phyloP scores from a whole-genome alignment of 1,140 invertebrate genomes.

The Macrocentrus cingulum region DNA sequence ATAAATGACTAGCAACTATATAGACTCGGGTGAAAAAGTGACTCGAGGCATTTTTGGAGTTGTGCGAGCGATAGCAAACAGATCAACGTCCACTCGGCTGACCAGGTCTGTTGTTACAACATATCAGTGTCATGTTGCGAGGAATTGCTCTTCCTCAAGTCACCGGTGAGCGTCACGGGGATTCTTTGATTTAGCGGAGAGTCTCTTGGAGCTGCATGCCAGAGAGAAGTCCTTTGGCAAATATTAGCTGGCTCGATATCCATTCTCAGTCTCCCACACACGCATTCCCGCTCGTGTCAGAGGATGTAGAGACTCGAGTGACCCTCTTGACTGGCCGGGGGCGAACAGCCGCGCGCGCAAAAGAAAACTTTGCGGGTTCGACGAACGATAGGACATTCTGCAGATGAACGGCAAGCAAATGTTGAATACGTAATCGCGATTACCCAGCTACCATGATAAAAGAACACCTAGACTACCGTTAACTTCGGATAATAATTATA shows the following conservation, averaged over 20 bases:
- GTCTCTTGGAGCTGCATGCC: background rate
- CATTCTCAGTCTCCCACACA: background rate
- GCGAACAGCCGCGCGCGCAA: background rate
- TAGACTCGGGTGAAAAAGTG: too few species aligned
- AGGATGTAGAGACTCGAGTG: slow-evolving; percentile 10
- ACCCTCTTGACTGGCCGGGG: slow-evolving; percentile 10
- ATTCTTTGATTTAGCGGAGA: background rate
- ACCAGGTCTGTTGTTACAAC: background rate
- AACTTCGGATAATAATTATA: slow-evolving; percentile 52
- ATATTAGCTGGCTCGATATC: slow-evolving; percentile 17
- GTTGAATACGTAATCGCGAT: slow-evolving; percentile 8
- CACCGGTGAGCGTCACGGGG: background rate
- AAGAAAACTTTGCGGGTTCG: slow-evolving; percentile 19
- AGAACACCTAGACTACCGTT: slow-evolving; percentile 26
- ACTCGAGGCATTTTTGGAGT: background rate
- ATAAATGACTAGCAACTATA: too few species aligned
- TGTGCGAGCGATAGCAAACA: background rate
- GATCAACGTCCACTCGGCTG: background rate
- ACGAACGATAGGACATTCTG: slow-evolving; percentile 24
- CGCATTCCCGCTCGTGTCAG: background rate
- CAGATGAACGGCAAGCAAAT: background rate
- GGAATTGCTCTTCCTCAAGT: too few species aligned
- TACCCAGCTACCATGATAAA: slow-evolving; percentile 12
- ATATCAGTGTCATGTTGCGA: too few species aligned
- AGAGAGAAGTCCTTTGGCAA: slow-evolving; percentile 13